phyloP scores from a whole-genome alignment of 2,797 vertebrate species.

The Phrynocephalus vlangalii region DNA sequence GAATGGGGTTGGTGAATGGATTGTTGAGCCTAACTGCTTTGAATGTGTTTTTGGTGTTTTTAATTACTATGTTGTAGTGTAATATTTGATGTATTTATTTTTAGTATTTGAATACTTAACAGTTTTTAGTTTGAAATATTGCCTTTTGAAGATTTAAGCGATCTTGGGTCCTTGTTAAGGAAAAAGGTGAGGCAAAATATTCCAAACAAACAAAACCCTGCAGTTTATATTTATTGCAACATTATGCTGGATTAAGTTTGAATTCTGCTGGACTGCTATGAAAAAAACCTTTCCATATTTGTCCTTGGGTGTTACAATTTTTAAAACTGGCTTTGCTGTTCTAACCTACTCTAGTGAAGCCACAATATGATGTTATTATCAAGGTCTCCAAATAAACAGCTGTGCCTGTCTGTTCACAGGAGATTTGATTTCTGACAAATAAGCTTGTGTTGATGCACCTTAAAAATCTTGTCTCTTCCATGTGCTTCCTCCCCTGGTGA shows the following conservation, averaged over 20 bases:
- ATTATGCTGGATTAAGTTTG: conserved; percentile 43
- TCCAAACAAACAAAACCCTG: neutral
- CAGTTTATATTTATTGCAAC: conserved; percentile 36
- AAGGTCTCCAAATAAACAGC: conserved; percentile 64
- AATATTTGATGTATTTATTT: too few species aligned
- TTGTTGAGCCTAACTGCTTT: too few species aligned
- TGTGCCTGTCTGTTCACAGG: conserved; percentile 51
- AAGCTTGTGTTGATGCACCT: conserved; percentile 52
- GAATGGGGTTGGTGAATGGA: too few species aligned
- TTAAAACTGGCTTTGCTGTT: conserved; percentile 52
- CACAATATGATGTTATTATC: conserved; percentile 68
- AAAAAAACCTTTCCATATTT: conserved; percentile 31
- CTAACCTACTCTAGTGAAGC: conserved; percentile 54
- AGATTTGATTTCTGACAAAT: conserved; percentile 72
- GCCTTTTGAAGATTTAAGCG: too few species aligned
- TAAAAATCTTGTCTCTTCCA: conserved; percentile 51
- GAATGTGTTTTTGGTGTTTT: too few species aligned
- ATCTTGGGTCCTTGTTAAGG: too few species aligned
- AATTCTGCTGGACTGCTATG: conserved; percentile 23
- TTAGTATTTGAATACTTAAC: too few species aligned
- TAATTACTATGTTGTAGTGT: too few species aligned
- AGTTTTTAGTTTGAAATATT: too few species aligned
- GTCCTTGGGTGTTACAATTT: conserved; percentile 43
- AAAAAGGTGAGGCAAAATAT: too few species aligned
- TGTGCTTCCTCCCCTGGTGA: conserved; percentile 54